Evolutionary conservation across 2,888 invertebrate genomes (phyloP).

Genomic region (Orchesellides sinensis): DNA sequence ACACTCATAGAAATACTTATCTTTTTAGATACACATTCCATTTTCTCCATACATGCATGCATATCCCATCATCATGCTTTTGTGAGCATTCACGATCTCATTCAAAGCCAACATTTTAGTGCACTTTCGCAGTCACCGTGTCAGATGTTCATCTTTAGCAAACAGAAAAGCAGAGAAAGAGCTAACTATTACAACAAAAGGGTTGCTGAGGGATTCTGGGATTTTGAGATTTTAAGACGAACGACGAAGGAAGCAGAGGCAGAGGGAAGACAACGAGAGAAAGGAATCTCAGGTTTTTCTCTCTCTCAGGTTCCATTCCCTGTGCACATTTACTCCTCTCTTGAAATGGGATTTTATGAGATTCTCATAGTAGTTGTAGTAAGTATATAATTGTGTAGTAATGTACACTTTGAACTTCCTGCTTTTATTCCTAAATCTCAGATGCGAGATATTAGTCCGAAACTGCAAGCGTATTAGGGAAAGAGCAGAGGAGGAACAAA

Average conservation of each 20-base stretch:
- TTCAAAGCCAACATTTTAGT: conserved; percentile 45
- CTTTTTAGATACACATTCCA: conserved; percentile 40
- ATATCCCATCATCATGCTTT: conserved; percentile 36
- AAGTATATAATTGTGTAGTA: not conserved
- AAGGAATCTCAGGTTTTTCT: conserved; percentile 31
- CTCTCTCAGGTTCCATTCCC: not conserved
- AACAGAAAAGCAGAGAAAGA: conserved; percentile 29
- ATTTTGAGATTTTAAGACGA: conserved; percentile 49
- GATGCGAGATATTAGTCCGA: not conserved
- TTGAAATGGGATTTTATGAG: conserved; percentile 18
- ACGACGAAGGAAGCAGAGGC: not conserved
- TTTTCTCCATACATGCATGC: conserved; percentile 4
- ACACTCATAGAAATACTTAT: not conserved
- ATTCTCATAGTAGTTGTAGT: not conserved
- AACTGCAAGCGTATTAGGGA: not conserved
- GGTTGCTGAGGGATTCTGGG: conserved; percentile 51
- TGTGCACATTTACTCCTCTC: conserved; percentile 29
- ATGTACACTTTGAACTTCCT: conserved; percentile 31
- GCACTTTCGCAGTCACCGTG: conserved; percentile 36
- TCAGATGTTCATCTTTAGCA: conserved; percentile 54
- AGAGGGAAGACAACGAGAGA: conserved; percentile 27
- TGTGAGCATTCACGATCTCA: too few species aligned
- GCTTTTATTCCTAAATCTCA: conserved; percentile 14
- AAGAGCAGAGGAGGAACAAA: not conserved
- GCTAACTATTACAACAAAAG: conserved; percentile 44